Evolutionary conservation across 2,888 invertebrate species (phyloP).

Genomic region (Rhorus exstirpatorius): DNA sequence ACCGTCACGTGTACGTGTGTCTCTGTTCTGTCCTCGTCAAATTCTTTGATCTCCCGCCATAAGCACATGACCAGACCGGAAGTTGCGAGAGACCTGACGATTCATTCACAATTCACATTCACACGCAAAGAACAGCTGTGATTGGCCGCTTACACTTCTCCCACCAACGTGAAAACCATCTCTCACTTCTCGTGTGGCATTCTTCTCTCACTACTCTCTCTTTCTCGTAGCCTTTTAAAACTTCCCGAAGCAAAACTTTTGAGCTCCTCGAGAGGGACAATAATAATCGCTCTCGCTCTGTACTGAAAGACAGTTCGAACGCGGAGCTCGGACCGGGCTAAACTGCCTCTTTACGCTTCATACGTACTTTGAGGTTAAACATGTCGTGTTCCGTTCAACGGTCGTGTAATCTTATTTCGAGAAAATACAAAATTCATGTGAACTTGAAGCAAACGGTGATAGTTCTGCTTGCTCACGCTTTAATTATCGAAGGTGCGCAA

Average conservation of each 20-base stretch:
- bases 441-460: conserved; percentile 66
- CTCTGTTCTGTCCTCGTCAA: not conserved
- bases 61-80: conserved; percentile 46
- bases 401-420: conserved; percentile 19
- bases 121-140: not conserved
- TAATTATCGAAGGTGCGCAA: conserved; percentile 75
- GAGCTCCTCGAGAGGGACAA: conserved; percentile 2
- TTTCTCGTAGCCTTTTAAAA: too few species aligned
- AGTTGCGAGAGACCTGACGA: conserved; percentile 23
- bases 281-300: conserved; percentile 15
- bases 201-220: too few species aligned
- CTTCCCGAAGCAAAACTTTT: conserved; percentile 17
- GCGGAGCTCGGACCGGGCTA: conserved; percentile 74
- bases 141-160: conserved; percentile 22
- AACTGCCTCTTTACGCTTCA: conserved; percentile 39
- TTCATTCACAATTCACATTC: conserved; percentile 34
- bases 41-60: conserved; percentile 76
- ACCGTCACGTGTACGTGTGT: conserved; percentile 19
- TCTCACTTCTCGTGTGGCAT: not conserved
- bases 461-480: conserved; percentile 69
- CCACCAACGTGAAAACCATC: not conserved
- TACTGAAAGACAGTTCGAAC: conserved; percentile 74
- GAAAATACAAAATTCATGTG: conserved; percentile 66
- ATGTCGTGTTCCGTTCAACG: conserved; percentile 69
- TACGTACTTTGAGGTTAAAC: conserved; percentile 52